These are phyloP conservation scores for Hemicrepidius hirtus DNA, from an alignment of 2,888 invertebrate genomes.

Conservation along the genomic window DNA sequence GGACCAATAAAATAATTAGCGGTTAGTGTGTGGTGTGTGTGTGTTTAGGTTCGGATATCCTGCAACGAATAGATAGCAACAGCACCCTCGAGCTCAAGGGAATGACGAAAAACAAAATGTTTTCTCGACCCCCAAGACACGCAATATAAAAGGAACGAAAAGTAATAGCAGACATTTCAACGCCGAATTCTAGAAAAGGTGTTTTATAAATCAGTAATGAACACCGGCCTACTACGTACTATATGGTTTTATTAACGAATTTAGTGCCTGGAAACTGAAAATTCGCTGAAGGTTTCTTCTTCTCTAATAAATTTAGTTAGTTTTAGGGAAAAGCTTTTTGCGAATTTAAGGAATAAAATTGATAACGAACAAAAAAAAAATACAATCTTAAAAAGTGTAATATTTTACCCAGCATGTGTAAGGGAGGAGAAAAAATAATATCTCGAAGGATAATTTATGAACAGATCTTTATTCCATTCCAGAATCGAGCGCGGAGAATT, in stretches of 20 bases:
- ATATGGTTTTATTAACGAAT: conserved; percentile 24
- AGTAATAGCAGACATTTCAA: conserved; percentile 18
- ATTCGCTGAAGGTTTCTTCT: not conserved
- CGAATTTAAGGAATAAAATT: too few species aligned
- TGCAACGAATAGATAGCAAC: conserved; percentile 32
- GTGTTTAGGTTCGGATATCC: conserved; percentile 34
- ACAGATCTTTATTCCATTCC: too few species aligned
- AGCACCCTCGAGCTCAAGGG: conserved; percentile 13
- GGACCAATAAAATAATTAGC: conserved; percentile 37
- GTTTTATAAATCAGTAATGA: conserved; percentile 18
- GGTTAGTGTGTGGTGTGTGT: conserved; percentile 9
- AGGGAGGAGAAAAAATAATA: too few species aligned
- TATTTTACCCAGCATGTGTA: too few species aligned
- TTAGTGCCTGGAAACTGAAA: not conserved
- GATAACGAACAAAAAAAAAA: too few species aligned
- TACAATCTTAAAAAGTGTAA: too few species aligned
- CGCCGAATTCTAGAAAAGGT: conserved; percentile 19
- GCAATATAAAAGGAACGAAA: conserved; percentile 23
- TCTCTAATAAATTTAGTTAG: not conserved
- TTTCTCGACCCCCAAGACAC: conserved; percentile 17
- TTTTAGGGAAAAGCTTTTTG: not conserved
- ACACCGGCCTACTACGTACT: not conserved
- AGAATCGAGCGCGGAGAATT: not conserved
- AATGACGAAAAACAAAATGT: conserved; percentile 19
- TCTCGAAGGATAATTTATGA: too few species aligned